Conservation (phyloP, 2,113 vertebrate species). For the Macrotis lagotis region DNA sequence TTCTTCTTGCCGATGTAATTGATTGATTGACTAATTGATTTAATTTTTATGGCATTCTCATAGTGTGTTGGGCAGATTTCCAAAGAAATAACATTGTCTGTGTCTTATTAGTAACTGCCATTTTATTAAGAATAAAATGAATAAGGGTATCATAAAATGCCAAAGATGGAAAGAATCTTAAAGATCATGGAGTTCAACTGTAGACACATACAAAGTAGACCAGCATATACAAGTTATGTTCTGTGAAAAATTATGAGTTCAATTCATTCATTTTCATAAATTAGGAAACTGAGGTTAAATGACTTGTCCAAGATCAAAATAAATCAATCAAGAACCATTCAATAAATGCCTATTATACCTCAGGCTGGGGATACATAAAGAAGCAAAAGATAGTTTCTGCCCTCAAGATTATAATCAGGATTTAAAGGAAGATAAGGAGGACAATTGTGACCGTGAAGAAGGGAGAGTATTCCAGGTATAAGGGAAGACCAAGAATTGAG, state of each 20-base stretch:
- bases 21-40: conserved; percentile 24
- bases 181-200: neutral
- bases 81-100: neutral
- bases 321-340: neutral
- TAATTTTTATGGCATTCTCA: neutral
- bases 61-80: neutral
- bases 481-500: neutral
- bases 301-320: neutral
- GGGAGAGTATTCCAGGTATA: neutral
- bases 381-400: neutral
- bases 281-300: neutral
- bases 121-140: neutral
- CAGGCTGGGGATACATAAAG: neutral
- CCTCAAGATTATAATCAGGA: neutral
- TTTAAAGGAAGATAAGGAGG: neutral
- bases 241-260: neutral
- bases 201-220: neutral
- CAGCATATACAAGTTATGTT: neutral
- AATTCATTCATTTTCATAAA: neutral
- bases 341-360: neutral
- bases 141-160: neutral
- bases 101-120: neutral
- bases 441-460: neutral
- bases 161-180: neutral
- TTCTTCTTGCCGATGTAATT: conserved; percentile 43